A percentile compares a stretch with the other conserved stretches of the same genome.
phyloP scores from a whole-genome alignment of 2,113 vertebrate species.

The human (Homo sapiens) region GRCh38 chr2:39786001-39786500 shows the following conservation, averaged over 20 bases:
- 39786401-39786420: not conserved
- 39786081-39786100: not conserved
- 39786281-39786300: not conserved
- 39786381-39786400: not conserved
- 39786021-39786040: not conserved
- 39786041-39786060: not conserved
- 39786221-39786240: not conserved
- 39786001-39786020: not conserved
- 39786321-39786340: not conserved
- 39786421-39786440: slow-evolving; percentile 7
- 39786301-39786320: not conserved
- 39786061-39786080: not conserved
- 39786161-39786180: not conserved
- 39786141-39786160: not conserved
- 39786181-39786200: not conserved
- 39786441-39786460: not conserved
- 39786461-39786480: no score
- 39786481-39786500: no score
- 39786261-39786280: not conserved
- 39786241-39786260: not conserved
- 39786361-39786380: not conserved
- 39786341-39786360: not conserved
- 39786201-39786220: not conserved
- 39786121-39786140: not conserved
- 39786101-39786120: not conserved